These are phyloP conservation scores for Exephanes ischioxanthus DNA, from an alignment of 2,888 invertebrate species.

Conservation along the genomic window DNA sequence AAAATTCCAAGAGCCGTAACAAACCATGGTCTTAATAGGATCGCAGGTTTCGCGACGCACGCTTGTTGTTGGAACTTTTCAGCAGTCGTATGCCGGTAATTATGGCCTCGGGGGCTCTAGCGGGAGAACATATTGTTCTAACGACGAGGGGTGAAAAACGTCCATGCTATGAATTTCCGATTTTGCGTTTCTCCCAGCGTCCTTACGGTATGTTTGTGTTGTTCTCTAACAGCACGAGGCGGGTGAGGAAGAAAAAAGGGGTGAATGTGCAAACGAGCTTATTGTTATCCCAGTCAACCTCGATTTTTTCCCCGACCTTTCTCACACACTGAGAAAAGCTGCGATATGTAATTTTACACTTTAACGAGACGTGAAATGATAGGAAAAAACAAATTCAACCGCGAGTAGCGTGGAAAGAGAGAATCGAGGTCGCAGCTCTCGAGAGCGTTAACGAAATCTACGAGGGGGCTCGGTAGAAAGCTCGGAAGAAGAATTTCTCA, in stretches of 20 bases:
- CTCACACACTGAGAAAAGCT: too few species aligned
- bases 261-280: too few species aligned
- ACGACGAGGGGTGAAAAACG: neutral
- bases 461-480: conserved; percentile 3
- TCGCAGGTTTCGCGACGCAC: neutral
- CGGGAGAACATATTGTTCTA: neutral
- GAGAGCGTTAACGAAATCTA: conserved; percentile 30
- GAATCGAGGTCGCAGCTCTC: conserved; percentile 11
- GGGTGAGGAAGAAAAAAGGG: too few species aligned
- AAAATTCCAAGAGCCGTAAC: neutral
- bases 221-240: neutral
- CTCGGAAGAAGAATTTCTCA: conserved; percentile 14
- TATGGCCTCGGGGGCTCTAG: conserved; percentile 21
- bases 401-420: neutral
- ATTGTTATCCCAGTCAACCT: too few species aligned
- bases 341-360: too few species aligned
- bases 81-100: conserved; percentile 31
- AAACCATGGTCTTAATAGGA: neutral
- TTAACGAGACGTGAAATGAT: neutral
- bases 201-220: neutral
- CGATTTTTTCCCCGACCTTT: too few species aligned
- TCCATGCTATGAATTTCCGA: neutral
- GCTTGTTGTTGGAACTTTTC: neutral
- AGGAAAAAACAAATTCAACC: neutral
- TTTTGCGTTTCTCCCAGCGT: neutral